Percentiles rank a stretch among this genome's conserved stretches.
These are phyloP conservation scores for Crematogaster levior DNA, from an alignment of 2,888 invertebrate genomes.

Conservation along the genomic window DNA sequence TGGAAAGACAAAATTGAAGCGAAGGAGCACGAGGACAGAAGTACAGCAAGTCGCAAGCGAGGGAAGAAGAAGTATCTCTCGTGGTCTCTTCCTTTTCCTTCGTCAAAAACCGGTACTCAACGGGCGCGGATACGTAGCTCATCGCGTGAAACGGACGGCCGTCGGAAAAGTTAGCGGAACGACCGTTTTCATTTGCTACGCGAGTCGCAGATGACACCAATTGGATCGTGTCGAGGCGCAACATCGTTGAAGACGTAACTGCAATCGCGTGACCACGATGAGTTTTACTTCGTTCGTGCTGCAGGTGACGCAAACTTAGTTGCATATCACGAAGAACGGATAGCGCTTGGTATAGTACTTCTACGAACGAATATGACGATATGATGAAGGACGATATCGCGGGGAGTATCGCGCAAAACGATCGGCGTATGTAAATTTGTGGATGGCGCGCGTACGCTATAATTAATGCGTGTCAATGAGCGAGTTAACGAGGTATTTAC, in stretches of 20 bases:
- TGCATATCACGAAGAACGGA: constrained; percentile 36
- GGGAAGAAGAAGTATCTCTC: not conserved
- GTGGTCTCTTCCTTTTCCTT: not conserved
- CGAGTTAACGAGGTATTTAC: constrained; percentile 43
- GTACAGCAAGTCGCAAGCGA: not conserved
- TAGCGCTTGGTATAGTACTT: not conserved
- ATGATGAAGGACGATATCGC: constrained; percentile 1
- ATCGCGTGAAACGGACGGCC: not conserved
- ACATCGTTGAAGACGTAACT: constrained; percentile 11
- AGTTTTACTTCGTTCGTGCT: constrained; percentile 40
- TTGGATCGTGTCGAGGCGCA: not conserved
- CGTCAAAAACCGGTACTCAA: constrained; percentile 31
- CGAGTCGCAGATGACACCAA: constrained; percentile 52
- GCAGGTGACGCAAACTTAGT: constrained; percentile 42
- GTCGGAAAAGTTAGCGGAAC: constrained; percentile 36
- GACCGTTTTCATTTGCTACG: constrained; percentile 28
- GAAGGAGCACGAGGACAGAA: not conserved
- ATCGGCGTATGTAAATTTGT: constrained; percentile 31
- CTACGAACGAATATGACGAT: constrained; percentile 25
- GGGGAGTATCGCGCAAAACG: constrained; percentile 25
- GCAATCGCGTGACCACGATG: constrained; percentile 39
- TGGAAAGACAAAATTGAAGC: constrained; percentile 10
- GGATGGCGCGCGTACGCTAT: not conserved
- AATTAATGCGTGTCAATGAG: constrained; percentile 44
- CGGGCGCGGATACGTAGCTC: constrained; percentile 3